Base-by-base conservation (phyloP, 2,113 vertebrate genomes). In the Cyphomyrus plagiostoma region DNA sequence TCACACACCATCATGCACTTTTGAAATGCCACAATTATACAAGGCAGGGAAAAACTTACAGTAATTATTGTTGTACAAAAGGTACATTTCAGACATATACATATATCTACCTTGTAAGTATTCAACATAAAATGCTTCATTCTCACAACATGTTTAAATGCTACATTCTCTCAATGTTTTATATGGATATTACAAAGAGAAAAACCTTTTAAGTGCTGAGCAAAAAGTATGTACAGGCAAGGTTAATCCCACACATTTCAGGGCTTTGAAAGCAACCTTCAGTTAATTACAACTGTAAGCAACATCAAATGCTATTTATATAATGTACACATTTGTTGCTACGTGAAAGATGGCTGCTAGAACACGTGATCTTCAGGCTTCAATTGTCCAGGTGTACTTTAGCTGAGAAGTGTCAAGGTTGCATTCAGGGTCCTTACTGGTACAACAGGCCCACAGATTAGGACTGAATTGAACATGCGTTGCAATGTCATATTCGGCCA, bases 201-300 rank as follows among this genome's bases (percentile, higher is more conserved):
- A 45, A 84, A 90, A 88, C 88, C 13, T 56, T 56, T 56, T 56
- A 90, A 48, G 92, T 89, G 87, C 50, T 90, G 0, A 42, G 92
- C 90, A 0, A 94, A 89, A 91, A 13, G 35, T 91, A 95, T 91
- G 66, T 93, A 96, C 93, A 95, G 92, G 93, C 93, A 95, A 94
- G 90, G 91, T 50, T 83, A 90, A 89, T 91, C 92, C 87, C 91
- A 90, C 42, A 88, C 52, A 91, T 91, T 30, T 91, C 90, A 56
- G 91, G 88, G 90, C 89, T 88, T 89, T 88, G 46, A 62, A 48
- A 90, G 2, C 84, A 88, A 86, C 88, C 89, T n/a, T 92, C 91
- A 91, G 91, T 70, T 10, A n/a, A 26, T 70, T 70, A 13, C 9
- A 94, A 93, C 91, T 13, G 90, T 93, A 92, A 95, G 95, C n/a